Conservation (phyloP, 2,113 vertebrate genomes). For the Heliornis fulica region DNA sequence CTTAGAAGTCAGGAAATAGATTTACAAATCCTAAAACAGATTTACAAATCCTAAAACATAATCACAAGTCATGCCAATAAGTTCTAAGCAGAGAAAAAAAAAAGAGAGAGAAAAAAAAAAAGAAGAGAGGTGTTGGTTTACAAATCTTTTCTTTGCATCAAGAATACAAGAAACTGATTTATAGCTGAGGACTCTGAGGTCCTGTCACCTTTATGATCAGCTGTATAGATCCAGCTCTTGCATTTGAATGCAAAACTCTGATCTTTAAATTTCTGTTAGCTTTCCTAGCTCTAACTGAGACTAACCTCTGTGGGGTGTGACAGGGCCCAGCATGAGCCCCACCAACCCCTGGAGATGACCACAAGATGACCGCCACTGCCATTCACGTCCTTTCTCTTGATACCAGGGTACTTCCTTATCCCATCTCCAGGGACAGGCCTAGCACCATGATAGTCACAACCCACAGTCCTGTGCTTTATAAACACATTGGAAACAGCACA, state of each 20-base stretch:
- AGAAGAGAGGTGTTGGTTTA: background rate
- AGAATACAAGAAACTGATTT: background rate
- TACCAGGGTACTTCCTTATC: no score
- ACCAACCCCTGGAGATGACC: background rate
- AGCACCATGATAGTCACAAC: background rate
- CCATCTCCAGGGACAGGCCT: background rate
- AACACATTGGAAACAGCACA: background rate
- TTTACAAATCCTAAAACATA: constrained; percentile 41
- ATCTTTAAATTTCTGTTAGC: background rate
- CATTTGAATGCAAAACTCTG: background rate
- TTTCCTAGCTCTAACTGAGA: background rate
- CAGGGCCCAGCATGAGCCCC: background rate
- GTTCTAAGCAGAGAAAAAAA: background rate
- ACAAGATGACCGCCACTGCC: background rate
- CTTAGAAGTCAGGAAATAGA: constrained; percentile 44
- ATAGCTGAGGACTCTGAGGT: background rate
- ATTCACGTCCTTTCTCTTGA: no score
- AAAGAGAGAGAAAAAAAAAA: background rate
- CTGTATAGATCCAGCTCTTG: background rate
- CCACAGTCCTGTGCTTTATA: background rate
- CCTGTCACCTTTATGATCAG: background rate
- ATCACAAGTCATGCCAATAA: constrained; percentile 13
- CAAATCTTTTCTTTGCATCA: background rate
- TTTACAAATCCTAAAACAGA: constrained; percentile 55
- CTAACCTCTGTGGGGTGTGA: background rate